Conservation (phyloP, 2,113 vertebrate genomes). For the Camelus bactrianus region DNA sequence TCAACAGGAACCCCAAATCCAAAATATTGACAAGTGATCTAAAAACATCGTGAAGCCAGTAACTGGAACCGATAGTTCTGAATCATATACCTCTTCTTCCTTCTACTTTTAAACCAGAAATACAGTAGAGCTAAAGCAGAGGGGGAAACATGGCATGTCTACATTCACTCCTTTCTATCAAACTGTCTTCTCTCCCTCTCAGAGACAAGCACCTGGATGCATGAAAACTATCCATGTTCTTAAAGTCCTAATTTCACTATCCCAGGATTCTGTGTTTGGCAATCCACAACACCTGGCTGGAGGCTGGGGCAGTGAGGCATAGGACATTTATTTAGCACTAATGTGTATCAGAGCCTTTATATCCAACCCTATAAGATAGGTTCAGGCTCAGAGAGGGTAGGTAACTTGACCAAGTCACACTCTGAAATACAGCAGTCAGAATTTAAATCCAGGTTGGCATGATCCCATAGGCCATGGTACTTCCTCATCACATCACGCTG, state of each 20-base stretch:
- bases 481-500: background rate
- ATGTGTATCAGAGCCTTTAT: background rate
- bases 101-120: background rate
- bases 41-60: conserved; percentile 21
- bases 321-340: background rate
- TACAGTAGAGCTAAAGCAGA: background rate
- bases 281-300: background rate
- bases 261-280: background rate
- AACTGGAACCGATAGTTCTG: conserved; percentile 10
- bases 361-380: background rate
- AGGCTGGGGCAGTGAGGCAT: background rate
- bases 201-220: background rate
- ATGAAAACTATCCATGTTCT: background rate
- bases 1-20: conserved; percentile 27
- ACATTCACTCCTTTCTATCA: background rate
- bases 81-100: background rate
- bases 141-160: background rate
- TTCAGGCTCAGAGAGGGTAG: background rate
- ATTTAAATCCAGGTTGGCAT: background rate
- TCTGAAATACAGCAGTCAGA: background rate
- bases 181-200: background rate
- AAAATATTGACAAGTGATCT: conserved; percentile 58
- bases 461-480: rapidly evolving
- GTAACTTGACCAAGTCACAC: background rate
- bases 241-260: background rate